A percentile compares a stretch with the other conserved stretches of the same genome.
phyloP scores from a whole-genome alignment of 2,113 vertebrate species.

The Brachyhypopomus gauderio region DNA sequence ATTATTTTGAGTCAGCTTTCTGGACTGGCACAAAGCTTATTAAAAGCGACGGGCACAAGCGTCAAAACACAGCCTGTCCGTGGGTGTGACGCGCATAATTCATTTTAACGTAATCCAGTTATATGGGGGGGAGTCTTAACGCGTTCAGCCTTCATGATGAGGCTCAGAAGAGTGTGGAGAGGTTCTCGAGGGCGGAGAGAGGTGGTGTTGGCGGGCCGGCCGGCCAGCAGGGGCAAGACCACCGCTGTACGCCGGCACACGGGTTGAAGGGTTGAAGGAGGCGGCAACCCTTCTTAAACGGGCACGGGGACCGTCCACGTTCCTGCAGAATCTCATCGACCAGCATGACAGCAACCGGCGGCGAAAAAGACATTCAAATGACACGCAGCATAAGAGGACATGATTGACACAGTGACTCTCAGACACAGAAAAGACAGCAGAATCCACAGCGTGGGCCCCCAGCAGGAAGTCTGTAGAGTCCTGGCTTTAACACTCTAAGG shows the following conservation, averaged over 20 bases:
- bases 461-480: no score
- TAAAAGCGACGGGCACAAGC: constrained; percentile 57
- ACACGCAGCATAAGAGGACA: not conserved
- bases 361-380: not conserved
- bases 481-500: no score
- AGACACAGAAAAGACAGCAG: not conserved
- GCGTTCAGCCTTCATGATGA: constrained; percentile 60
- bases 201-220: not conserved
- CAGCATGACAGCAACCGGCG: not conserved
- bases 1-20: constrained; percentile 64
- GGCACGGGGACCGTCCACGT: no score
- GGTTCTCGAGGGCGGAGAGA: not conserved
- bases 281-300: no score
- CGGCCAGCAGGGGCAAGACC: no score
- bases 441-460: not conserved
- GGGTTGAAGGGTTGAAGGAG: no score
- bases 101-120: constrained; percentile 70
- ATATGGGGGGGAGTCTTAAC: constrained; percentile 60
- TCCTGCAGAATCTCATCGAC: not conserved
- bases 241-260: no score
- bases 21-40: constrained; percentile 61
- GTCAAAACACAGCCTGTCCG: constrained; percentile 55
- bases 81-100: constrained; percentile 62
- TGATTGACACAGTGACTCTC: not conserved
- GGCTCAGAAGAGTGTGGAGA: constrained; percentile 56